These are phyloP conservation scores for Centropyge bicolor DNA, from an alignment of 2,797 vertebrate species.

Conservation along the genomic window DNA sequence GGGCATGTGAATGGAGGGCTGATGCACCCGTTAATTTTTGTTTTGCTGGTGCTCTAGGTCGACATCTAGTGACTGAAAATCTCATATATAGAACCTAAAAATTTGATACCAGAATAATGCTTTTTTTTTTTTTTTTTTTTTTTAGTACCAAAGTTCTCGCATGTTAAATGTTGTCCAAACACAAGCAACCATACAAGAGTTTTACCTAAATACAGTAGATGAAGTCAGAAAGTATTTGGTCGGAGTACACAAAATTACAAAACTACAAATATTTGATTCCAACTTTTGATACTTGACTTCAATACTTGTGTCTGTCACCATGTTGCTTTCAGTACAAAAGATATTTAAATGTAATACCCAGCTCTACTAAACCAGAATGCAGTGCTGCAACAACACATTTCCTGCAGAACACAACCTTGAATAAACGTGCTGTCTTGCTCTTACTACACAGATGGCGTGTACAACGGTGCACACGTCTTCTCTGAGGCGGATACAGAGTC, in stretches of 20 bases:
- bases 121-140: too few relatives aligned
- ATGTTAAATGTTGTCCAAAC: not conserved
- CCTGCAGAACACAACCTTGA: not conserved
- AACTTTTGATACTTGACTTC: not conserved
- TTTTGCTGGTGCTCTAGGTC: too few relatives aligned
- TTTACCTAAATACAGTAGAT: constrained; percentile 2
- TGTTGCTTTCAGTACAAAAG: not conserved
- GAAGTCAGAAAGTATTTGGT: not conserved
- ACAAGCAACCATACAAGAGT: not conserved
- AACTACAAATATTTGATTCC: not conserved
- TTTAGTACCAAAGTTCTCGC: not conserved
- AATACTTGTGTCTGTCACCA: not conserved
- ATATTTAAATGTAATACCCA: not conserved
- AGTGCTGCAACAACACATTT: constrained; percentile 5
- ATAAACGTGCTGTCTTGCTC: not conserved
- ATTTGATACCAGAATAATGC: too few relatives aligned
- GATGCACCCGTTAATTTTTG: too few relatives aligned
- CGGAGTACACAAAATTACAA: not conserved
- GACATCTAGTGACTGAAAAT: too few relatives aligned
- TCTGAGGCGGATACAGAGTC: not conserved
- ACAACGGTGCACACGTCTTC: not conserved
- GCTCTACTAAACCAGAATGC: constrained; percentile 16
- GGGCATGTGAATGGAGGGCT: too few relatives aligned
- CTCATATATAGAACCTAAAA: too few relatives aligned
- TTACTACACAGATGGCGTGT: not conserved